A percentile compares a stretch with the other conserved stretches of the same genome.
Conservation (phyloP, 2,797 vertebrate species). For the Rhyacichthys aspro region DNA sequence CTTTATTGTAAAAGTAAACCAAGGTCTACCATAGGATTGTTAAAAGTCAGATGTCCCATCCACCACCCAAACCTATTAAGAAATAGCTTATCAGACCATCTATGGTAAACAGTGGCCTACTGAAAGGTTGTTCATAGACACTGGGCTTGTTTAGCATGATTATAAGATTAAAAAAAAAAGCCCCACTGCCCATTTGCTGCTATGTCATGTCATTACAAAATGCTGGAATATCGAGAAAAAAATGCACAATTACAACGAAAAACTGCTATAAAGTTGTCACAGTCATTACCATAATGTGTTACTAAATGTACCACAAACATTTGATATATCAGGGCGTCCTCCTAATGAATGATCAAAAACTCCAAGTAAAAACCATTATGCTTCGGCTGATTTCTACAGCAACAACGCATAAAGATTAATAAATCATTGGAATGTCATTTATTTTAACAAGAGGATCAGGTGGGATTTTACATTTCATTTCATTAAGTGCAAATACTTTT, state of each 20-base stretch:
- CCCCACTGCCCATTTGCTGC: too few relatives aligned
- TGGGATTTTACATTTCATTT: conserved; percentile 27
- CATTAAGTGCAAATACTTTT: conserved; percentile 30
- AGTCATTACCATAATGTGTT: conserved; percentile 38
- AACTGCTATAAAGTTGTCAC: not conserved
- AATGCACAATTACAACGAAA: not conserved
- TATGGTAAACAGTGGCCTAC: too few relatives aligned
- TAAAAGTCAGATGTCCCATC: too few relatives aligned
- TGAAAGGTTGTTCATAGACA: too few relatives aligned
- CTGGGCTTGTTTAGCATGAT: too few relatives aligned
- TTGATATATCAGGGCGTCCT: conserved; percentile 11
- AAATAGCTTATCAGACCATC: too few relatives aligned
- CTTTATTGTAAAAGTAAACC: too few relatives aligned
- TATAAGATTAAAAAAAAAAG: too few relatives aligned
- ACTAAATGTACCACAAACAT: conserved; percentile 20
- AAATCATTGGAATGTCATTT: conserved; percentile 7
- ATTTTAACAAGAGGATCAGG: conserved; percentile 16
- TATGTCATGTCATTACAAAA: too few relatives aligned
- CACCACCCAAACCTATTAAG: too few relatives aligned
- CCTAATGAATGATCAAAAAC: conserved; percentile 41
- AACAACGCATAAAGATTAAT: not conserved
- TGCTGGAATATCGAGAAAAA: too few relatives aligned
- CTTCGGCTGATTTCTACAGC: conserved; percentile 2
- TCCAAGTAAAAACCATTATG: conserved; percentile 35
- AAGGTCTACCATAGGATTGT: too few relatives aligned